A percentile compares a stretch with the other conserved stretches of the same genome.
phyloP scores from a whole-genome alignment of 2,797 vertebrate genomes.

The Alca torda region DNA sequence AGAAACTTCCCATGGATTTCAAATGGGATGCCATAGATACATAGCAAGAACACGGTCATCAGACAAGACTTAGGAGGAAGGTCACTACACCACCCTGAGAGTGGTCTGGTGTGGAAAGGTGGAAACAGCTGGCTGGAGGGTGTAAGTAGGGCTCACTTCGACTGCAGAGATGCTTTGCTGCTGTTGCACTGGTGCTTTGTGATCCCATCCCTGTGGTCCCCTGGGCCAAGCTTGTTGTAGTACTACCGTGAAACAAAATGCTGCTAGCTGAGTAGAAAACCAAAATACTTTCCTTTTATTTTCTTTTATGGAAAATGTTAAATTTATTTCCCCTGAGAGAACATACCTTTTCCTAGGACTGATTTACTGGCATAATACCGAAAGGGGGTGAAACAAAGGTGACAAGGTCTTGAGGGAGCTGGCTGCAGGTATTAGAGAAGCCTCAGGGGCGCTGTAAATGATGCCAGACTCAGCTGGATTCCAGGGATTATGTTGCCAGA shows the following conservation, averaged over 20 bases:
- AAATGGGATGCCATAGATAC: not conserved
- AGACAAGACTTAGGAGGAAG: not conserved
- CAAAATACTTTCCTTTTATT: not conserved
- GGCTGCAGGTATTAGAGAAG: not conserved
- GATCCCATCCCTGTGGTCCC: not conserved
- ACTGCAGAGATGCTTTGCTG: not conserved
- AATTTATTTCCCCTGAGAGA: rapidly evolving
- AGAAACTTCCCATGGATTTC: not conserved
- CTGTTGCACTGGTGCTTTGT: not conserved
- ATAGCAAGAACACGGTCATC: not conserved
- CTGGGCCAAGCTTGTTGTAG: not conserved
- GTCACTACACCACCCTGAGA: not conserved
- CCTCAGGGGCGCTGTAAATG: not conserved
- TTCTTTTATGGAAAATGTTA: not conserved
- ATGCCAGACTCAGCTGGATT: not conserved
- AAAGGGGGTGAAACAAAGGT: not conserved
- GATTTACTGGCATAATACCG: not conserved
- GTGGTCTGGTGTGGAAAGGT: not conserved
- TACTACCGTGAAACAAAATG: not conserved
- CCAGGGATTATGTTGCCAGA: not conserved
- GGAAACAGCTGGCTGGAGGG: not conserved
- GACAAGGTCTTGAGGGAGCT: not conserved
- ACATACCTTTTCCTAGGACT: not conserved
- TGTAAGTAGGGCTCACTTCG: not conserved
- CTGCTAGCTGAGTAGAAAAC: not conserved